A percentile compares a stretch with the other conserved stretches of the same genome.
phyloP scores from a whole-genome alignment of 2,888 invertebrate species.

The Cryptocephalus primarius region DNA sequence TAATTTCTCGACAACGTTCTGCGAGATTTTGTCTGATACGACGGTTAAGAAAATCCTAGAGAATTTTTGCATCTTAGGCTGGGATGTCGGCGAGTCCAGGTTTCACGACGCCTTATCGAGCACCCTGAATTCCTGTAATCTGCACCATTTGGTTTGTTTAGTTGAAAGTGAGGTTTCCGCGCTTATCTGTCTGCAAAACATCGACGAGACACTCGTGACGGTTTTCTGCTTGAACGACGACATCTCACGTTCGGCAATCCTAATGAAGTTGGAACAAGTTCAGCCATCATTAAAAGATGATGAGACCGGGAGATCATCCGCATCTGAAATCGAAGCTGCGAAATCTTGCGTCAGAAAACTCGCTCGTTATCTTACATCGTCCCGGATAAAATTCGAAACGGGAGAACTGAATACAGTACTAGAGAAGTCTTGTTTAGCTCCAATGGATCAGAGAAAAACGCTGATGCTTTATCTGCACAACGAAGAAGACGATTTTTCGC shows the following conservation, averaged over 20 bases:
- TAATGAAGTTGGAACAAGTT: too few relatives aligned
- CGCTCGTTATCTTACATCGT: background rate
- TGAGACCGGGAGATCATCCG: too few relatives aligned
- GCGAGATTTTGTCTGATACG: too few relatives aligned
- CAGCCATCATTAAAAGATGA: too few relatives aligned
- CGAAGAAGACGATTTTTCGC: constrained; percentile 19
- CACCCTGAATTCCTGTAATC: background rate
- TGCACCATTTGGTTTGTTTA: background rate
- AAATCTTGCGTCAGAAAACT: too few relatives aligned
- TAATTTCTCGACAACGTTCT: too few relatives aligned
- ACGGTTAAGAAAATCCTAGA: too few relatives aligned
- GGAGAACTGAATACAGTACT: background rate
- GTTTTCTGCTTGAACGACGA: background rate
- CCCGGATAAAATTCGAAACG: background rate
- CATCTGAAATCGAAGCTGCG: too few relatives aligned
- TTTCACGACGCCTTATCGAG: background rate
- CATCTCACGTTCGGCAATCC: too few relatives aligned
- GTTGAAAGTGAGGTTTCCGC: background rate
- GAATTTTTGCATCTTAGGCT: background rate
- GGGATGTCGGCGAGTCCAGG: background rate
- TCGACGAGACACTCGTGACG: background rate
- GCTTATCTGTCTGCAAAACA: background rate
- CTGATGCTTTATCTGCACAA: constrained; percentile 25
- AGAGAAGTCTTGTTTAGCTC: background rate
- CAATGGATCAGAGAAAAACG: constrained; percentile 10